These are phyloP conservation scores for Hydropsyche betteni DNA, from an alignment of 2,888 invertebrate species.

Conservation along the genomic window DNA sequence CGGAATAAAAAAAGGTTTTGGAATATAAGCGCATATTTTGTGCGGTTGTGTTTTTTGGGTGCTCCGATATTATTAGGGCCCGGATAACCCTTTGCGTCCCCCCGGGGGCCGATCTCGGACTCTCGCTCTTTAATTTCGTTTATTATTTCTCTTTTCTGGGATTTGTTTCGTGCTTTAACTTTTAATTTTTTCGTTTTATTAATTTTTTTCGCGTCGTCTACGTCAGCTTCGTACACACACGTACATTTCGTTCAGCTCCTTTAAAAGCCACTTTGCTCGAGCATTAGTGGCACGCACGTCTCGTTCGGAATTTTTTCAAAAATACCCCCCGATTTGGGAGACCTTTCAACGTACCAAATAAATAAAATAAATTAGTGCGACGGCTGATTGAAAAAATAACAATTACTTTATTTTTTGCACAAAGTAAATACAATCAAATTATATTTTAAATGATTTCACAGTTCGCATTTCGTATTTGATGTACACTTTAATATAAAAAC, in stretches of 20 bases:
- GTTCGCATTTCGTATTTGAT: too few relatives aligned
- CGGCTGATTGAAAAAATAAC: too few relatives aligned
- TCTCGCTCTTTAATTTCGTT: conserved; percentile 29
- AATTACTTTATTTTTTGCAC: too few relatives aligned
- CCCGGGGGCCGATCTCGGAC: conserved; percentile 30
- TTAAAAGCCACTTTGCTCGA: conserved; percentile 27
- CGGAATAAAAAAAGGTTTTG: too few relatives aligned
- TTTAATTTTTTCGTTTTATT: background rate
- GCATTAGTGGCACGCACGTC: conserved; percentile 30
- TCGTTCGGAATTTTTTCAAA: background rate
- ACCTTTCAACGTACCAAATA: too few relatives aligned
- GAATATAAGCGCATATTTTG: too few relatives aligned
- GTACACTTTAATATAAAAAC: background rate
- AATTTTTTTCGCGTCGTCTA: background rate
- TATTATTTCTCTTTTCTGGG: conserved; percentile 2
- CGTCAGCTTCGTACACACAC: background rate
- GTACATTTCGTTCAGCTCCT: conserved; percentile 7
- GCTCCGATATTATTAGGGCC: conserved; percentile 11
- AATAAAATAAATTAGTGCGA: too few relatives aligned
- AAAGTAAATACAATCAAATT: too few relatives aligned
- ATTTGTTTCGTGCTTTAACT: background rate
- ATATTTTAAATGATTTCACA: too few relatives aligned
- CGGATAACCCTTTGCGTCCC: conserved; percentile 20
- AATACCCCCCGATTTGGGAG: too few relatives aligned
- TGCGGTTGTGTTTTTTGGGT: too few relatives aligned